Percentiles rank a stretch among this genome's conserved stretches.
phyloP scores from a whole-genome alignment of 1,140 invertebrate species.

The Monomorium pharaonis region DNA sequence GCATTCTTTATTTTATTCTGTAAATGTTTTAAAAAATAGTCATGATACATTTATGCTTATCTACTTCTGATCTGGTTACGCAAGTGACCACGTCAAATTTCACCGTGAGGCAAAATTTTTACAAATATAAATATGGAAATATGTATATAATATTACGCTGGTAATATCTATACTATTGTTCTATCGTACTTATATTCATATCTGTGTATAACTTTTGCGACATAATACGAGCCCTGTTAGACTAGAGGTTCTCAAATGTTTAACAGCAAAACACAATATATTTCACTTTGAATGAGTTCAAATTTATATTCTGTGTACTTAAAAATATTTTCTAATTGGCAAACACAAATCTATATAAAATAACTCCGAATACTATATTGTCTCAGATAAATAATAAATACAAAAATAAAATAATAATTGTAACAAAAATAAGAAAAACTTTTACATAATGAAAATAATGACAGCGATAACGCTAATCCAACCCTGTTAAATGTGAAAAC shows the following conservation, averaged over 20 bases:
- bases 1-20: conserved; percentile 48
- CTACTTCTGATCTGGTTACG: not conserved
- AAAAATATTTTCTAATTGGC: not conserved
- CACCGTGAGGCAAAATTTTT: conserved; percentile 28
- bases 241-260: conserved; percentile 15
- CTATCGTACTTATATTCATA: conserved; percentile 23
- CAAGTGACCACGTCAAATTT: conserved; percentile 48
- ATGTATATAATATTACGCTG: conserved; percentile 54
- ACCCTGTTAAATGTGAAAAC: not conserved
- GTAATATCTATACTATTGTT: conserved; percentile 43
- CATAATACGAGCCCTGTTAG: not conserved
- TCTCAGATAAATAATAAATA: not conserved
- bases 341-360: not conserved
- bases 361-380: not conserved
- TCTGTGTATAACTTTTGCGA: conserved; percentile 15
- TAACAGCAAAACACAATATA: not conserved
- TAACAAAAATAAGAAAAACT: not conserved
- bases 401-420: not conserved
- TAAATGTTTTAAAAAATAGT: conserved; percentile 63
- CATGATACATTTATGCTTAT: not conserved
- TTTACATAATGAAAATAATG: not conserved
- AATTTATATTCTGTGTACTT: not conserved
- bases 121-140: conserved; percentile 65
- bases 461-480: not conserved
- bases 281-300: not conserved